Percentiles rank a stretch among this genome's conserved stretches.
These are phyloP conservation scores for Vannuccia rotundouncinata DNA, from an alignment of 2,888 invertebrate species.

Conservation along the genomic window DNA sequence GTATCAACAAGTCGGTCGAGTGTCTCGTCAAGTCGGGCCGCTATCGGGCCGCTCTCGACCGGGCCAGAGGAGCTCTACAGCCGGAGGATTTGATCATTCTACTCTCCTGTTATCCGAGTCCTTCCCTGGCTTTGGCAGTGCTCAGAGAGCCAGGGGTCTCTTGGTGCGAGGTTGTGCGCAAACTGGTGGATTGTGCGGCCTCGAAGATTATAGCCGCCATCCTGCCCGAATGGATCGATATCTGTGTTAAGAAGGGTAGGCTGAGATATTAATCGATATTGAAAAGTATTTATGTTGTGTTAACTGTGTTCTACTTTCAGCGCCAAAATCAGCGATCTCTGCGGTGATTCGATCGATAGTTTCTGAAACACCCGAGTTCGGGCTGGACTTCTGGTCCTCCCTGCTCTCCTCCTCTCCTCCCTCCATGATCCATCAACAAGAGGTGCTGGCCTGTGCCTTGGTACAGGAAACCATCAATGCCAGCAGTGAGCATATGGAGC, in stretches of 20 bases:
- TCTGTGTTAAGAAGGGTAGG: neutral
- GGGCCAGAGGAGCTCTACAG: neutral
- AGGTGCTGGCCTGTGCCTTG: neutral
- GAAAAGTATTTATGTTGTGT: too few relatives aligned
- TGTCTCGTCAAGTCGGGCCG: constrained; percentile 24
- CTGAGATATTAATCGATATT: too few relatives aligned
- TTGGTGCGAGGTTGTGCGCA: neutral
- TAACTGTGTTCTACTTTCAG: too few relatives aligned
- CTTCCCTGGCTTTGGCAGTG: neutral
- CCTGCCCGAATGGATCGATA: neutral
- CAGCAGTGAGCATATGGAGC: neutral
- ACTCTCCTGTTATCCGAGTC: neutral
- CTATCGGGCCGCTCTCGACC: neutral
- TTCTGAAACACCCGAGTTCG: neutral
- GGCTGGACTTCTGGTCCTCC: neutral
- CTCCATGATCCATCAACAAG: neutral
- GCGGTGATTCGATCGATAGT: neutral
- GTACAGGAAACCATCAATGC: neutral
- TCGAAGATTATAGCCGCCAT: neutral
- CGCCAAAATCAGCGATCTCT: too few relatives aligned
- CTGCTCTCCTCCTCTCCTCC: neutral
- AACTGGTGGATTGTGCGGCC: neutral
- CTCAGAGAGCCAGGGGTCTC: neutral
- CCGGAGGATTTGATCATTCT: neutral
- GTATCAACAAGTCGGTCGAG: neutral